Evolutionary conservation across 2,888 invertebrate species (phyloP).

Genomic region (Tryphoninae sp.): DNA sequence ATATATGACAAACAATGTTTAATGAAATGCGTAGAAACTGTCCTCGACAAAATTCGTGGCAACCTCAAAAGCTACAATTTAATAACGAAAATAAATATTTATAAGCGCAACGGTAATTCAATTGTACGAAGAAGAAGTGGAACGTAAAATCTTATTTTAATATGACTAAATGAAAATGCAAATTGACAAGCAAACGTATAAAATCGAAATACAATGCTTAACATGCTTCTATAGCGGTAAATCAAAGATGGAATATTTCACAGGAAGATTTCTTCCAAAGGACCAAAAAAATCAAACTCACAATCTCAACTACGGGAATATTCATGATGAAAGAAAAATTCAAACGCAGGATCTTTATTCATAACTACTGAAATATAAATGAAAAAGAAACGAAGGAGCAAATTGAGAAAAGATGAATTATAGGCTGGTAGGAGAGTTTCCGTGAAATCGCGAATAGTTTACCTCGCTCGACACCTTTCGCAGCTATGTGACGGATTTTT

Average conservation of each 20-base stretch:
- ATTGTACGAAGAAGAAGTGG: slow-evolving; percentile 29
- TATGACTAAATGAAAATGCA: slow-evolving; percentile 47
- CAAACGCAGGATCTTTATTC: slow-evolving; percentile 26
- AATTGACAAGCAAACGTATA: slow-evolving; percentile 27
- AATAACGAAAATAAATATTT: slow-evolving; percentile 50
- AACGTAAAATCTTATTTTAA: slow-evolving; percentile 2
- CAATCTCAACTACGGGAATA: slow-evolving; percentile 23
- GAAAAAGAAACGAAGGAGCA: neutral
- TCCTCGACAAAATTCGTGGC: neutral
- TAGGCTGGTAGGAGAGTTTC: slow-evolving; percentile 77
- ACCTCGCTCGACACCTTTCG: slow-evolving; percentile 76
- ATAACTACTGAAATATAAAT: slow-evolving; percentile 20
- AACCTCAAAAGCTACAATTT: slow-evolving; percentile 44
- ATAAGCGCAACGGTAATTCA: slow-evolving; percentile 42
- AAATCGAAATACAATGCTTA: slow-evolving; percentile 14
- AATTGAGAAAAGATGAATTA: slow-evolving; percentile 50
- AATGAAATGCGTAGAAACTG: neutral
- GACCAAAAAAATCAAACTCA: slow-evolving; percentile 22
- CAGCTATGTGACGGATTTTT: slow-evolving; percentile 69
- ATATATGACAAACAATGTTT: slow-evolving; percentile 57
- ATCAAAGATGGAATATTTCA: slow-evolving; percentile 25
- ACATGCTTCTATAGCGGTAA: slow-evolving; percentile 39
- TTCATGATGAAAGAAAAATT: slow-evolving; percentile 32
- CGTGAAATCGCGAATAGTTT: slow-evolving; percentile 63
- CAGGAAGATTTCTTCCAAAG: slow-evolving; percentile 3